A percentile compares a stretch with the other conserved stretches of the same genome.
Conservation (phyloP, 2,113 vertebrate species). For the Festucalex cinctus region DNA sequence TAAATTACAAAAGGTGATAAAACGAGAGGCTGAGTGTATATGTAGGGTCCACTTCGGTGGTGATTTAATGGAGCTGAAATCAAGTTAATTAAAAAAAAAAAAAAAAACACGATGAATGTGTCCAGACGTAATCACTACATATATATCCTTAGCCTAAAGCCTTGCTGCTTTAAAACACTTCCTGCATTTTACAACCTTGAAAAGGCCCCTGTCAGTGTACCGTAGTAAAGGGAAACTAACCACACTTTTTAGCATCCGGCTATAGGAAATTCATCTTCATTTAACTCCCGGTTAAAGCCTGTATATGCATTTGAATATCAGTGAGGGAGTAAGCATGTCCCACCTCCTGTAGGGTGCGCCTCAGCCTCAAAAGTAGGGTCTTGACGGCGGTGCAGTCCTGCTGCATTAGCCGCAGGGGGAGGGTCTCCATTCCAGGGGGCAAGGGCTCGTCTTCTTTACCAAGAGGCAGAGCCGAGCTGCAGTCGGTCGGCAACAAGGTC, state of each 20-base stretch:
- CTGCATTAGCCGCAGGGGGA: conserved; percentile 90
- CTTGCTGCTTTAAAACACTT: conserved; percentile 21
- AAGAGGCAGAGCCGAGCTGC: conserved; percentile 63
- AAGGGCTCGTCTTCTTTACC: conserved; percentile 79
- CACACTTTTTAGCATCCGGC: background rate
- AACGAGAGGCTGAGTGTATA: conserved; percentile 21
- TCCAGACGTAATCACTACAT: conserved; percentile 21
- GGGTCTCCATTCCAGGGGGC: conserved; percentile 78
- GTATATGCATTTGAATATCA: background rate
- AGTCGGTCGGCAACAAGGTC: conserved; percentile 72
- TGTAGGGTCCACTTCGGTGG: conserved; percentile 25
- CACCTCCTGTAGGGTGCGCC: conserved; percentile 94
- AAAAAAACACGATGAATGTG: conserved; percentile 6
- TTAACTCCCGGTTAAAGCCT: background rate
- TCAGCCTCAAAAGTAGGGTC: conserved; percentile 88
- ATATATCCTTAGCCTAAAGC: conserved; percentile 17
- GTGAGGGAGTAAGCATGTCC: conserved; percentile 16
- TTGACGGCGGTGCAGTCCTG: conserved; percentile 96
- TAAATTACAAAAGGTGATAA: conserved; percentile 40
- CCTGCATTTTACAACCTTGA: conserved; percentile 16
- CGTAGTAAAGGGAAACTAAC: background rate
- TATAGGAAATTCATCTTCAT: background rate
- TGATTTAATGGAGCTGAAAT: conserved; percentile 42
- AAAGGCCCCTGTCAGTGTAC: conserved; percentile 1
- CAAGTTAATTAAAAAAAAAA: conserved; percentile 23